Percentiles rank a stretch among this genome's conserved stretches.
These are phyloP conservation scores for Solea senegalensis DNA, from an alignment of 2,113 vertebrate genomes.

Conservation along the genomic window DNA sequence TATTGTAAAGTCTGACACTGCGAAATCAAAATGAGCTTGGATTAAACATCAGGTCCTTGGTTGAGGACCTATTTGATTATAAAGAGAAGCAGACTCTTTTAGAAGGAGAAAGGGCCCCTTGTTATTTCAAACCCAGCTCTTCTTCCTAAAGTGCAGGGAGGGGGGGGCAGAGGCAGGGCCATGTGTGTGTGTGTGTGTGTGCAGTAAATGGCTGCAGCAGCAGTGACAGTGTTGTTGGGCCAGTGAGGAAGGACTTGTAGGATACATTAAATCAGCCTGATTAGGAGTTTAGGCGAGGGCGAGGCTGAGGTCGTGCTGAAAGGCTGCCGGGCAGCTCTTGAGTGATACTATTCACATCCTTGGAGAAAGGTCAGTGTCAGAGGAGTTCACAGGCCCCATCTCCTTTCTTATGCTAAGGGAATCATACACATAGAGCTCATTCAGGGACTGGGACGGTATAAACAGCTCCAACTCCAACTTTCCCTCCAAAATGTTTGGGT, in stretches of 20 bases:
- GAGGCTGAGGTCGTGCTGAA: slow-evolving; percentile 64
- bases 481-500: slow-evolving; percentile 74
- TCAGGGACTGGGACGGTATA: slow-evolving; percentile 50
- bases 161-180: slow-evolving; percentile 60
- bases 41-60: slow-evolving; percentile 32
- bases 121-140: slow-evolving; percentile 64
- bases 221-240: background rate
- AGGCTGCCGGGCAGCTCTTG: slow-evolving; percentile 60
- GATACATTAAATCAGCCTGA: slow-evolving; percentile 78
- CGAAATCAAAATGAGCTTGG: slow-evolving; percentile 20
- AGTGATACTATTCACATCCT: slow-evolving; percentile 73
- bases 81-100: slow-evolving; percentile 50
- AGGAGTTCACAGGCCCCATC: slow-evolving; percentile 76
- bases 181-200: slow-evolving; percentile 9
- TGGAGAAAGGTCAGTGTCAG: slow-evolving; percentile 73
- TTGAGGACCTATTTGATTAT: slow-evolving; percentile 69
- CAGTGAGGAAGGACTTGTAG: slow-evolving; percentile 58
- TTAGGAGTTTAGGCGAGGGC: slow-evolving; percentile 72
- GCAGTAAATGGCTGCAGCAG: slow-evolving; percentile 44
- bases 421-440: slow-evolving; percentile 57
- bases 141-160: slow-evolving; percentile 49
- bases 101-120: slow-evolving; percentile 49
- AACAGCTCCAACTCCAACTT: slow-evolving; percentile 51
- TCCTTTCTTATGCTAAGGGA: slow-evolving; percentile 76
- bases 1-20: slow-evolving; percentile 2